Conservation (phyloP, 2,888 invertebrate genomes). For the Parnassius mnemosyne region DNA sequence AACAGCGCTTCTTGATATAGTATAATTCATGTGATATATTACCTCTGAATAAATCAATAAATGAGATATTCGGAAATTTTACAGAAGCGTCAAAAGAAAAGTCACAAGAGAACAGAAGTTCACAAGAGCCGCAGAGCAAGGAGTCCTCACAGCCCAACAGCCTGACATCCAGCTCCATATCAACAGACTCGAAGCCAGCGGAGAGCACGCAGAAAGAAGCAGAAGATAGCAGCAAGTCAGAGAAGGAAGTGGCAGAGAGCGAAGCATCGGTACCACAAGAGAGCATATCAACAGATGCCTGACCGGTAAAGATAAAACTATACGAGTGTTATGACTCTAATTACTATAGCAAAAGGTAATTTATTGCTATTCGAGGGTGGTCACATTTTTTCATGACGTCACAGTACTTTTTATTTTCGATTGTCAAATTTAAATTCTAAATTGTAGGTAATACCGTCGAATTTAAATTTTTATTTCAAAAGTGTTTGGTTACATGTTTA, state of each 20-base stretch:
- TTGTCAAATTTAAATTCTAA: too few relatives aligned
- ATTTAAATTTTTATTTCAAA: too few relatives aligned
- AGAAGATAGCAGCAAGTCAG: conserved; percentile 28
- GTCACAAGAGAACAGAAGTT: conserved; percentile 52
- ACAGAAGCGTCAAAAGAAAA: conserved; percentile 58
- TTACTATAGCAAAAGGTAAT: conserved; percentile 51
- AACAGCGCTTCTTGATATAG: too few relatives aligned
- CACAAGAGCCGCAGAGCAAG: conserved; percentile 66
- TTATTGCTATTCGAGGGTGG: conserved; percentile 24
- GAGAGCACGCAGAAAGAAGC: conserved; percentile 47
- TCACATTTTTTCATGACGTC: conserved; percentile 22
- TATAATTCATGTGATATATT: too few relatives aligned
- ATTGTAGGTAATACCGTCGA: too few relatives aligned
- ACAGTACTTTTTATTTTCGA: too few relatives aligned
- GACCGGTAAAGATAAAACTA: conserved; percentile 56
- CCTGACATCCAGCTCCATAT: conserved; percentile 67
- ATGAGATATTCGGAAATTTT: not conserved
- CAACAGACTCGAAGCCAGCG: conserved; percentile 63
- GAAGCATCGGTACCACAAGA: conserved; percentile 37
- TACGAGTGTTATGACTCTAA: conserved; percentile 50
- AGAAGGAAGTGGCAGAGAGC: conserved; percentile 43
- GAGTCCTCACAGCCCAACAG: conserved; percentile 71
- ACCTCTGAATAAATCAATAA: too few relatives aligned
- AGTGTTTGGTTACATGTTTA: too few relatives aligned
- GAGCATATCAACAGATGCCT: conserved; percentile 53